A percentile compares a stretch with the other conserved stretches of the same genome.
phyloP scores from a whole-genome alignment of 2,888 invertebrate genomes.

The Harpagoxenus sublaevis region DNA sequence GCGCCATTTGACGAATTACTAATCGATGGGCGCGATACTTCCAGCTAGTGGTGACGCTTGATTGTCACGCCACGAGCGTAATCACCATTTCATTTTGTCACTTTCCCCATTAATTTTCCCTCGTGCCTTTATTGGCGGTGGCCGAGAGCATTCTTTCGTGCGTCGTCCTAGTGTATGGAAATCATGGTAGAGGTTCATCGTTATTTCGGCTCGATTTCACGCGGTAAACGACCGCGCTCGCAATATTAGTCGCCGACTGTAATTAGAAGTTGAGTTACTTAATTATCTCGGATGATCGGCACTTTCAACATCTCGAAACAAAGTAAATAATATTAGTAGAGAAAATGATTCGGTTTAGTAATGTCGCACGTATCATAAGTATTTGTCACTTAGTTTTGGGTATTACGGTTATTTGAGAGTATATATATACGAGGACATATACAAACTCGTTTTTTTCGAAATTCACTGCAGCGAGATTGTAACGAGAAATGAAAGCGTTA shows the following conservation, averaged over 20 bases:
- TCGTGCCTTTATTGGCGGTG: neutral
- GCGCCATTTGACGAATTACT: slow-evolving; percentile 67
- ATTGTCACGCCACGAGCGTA: slow-evolving; percentile 40
- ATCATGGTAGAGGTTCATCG: slow-evolving; percentile 45
- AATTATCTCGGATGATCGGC: slow-evolving; percentile 45
- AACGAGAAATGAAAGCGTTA: slow-evolving; percentile 17
- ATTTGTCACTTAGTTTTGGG: neutral
- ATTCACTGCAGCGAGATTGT: neutral
- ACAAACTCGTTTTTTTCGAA: neutral
- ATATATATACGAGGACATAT: neutral
- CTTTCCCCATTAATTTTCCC: slow-evolving; percentile 15
- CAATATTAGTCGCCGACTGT: slow-evolving; percentile 65
- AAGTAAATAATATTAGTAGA: neutral
- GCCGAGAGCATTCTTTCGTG: slow-evolving; percentile 51
- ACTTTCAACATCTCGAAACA: neutral
- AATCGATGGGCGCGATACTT: slow-evolving; percentile 73
- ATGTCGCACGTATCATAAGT: neutral
- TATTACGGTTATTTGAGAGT: neutral
- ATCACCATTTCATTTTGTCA: slow-evolving; percentile 18
- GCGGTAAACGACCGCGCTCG: slow-evolving; percentile 62
- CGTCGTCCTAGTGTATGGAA: slow-evolving; percentile 21
- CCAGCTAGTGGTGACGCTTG: slow-evolving; percentile 65
- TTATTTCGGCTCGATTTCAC: slow-evolving; percentile 66
- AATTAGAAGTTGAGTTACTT: slow-evolving; percentile 76
- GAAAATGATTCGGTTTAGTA: neutral